Evolutionary conservation across 2,797 vertebrate species (phyloP), one percentile per base, ranked within the genome.

Genomic region (Poeciliopsis infans): DNA sequence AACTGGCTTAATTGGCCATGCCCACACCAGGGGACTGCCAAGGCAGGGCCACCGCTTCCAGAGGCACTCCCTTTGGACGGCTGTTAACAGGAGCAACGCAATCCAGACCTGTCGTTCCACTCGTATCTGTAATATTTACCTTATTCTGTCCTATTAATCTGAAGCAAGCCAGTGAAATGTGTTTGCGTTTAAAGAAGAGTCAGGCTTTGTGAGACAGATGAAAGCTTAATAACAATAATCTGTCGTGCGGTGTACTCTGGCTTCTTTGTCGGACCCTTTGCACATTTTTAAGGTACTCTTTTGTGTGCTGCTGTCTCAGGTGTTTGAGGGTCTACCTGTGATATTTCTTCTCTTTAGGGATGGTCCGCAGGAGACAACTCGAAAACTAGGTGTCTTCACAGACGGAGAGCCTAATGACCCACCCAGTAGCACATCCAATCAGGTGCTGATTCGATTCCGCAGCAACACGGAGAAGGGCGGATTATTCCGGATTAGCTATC

Each of bases 371-470:
- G 97, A 97, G 89, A 97, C 97, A 0, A 95, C 95, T 43, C 95
- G 97, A 0, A 97, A 98, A 93, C 95, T 99, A 0, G 98, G 98
- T 0, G 95, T 98, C 76, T 99, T 99, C 90, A 97, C 96, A 0
- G 96, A 97, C 2, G 97, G 93, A 74, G 96, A 97, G 8, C 96
- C 96, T 18, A 98, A 97, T 83, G 97, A 97, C 41, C 96, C 96
- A 0, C 93, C 96, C 13, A 96, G 97, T 74, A 99, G 98, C 93
- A 98, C 98, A 12, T 98, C 98, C 86, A 98, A 98, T 90, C 97
- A 99, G 89, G 96, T 97, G 84, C 96, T 99, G 85, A 92, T 99
- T 83, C 97, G 95, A 47, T 99, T 99, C 90, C 97, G 97, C 90
- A 98, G 95, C 0, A 97, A 98, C 31, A 95, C 93, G 0, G 97